Percentiles rank a stretch among this genome's conserved stretches.
Conservation (phyloP, 2,797 vertebrate species). For the Pachyuromys duprasi region DNA sequence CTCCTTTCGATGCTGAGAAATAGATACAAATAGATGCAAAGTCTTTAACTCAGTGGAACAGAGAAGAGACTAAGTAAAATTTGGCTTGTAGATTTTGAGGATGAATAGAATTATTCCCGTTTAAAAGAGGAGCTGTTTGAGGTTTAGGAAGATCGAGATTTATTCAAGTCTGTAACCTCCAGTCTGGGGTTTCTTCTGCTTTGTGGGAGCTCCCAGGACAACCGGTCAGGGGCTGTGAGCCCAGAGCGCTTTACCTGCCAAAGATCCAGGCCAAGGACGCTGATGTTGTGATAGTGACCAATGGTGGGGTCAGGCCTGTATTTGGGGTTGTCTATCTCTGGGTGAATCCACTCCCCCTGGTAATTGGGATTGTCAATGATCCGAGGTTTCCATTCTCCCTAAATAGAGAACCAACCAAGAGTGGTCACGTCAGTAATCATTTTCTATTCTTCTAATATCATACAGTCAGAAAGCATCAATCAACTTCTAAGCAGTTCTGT, state of each 20-base stretch:
- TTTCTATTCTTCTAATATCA: constrained; percentile 36
- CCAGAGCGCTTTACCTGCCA: constrained; percentile 88
- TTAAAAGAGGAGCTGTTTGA: constrained; percentile 59
- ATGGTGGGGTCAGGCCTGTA: constrained; percentile 90
- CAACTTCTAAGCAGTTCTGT: not conserved
- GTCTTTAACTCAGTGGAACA: not conserved
- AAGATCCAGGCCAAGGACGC: constrained; percentile 91
- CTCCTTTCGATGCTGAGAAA: constrained; percentile 40
- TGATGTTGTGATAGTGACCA: constrained; percentile 89
- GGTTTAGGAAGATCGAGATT: constrained; percentile 8
- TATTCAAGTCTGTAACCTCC: constrained; percentile 48
- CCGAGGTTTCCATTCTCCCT: constrained; percentile 91
- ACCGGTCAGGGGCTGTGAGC: not conserved
- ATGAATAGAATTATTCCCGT: not conserved
- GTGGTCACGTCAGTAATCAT: not conserved
- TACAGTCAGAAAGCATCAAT: constrained; percentile 24
- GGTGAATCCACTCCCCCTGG: constrained; percentile 92
- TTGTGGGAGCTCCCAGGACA: not conserved
- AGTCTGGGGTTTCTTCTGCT: not conserved
- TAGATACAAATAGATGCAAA: constrained; percentile 37
- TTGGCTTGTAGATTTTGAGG: constrained; percentile 38
- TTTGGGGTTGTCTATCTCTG: constrained; percentile 92
- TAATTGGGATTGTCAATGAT: constrained; percentile 91
- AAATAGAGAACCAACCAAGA: constrained; percentile 59
- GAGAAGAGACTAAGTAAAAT: not conserved